Conservation (phyloP, 2,797 vertebrate genomes). For the Sus cebifrons region DNA sequence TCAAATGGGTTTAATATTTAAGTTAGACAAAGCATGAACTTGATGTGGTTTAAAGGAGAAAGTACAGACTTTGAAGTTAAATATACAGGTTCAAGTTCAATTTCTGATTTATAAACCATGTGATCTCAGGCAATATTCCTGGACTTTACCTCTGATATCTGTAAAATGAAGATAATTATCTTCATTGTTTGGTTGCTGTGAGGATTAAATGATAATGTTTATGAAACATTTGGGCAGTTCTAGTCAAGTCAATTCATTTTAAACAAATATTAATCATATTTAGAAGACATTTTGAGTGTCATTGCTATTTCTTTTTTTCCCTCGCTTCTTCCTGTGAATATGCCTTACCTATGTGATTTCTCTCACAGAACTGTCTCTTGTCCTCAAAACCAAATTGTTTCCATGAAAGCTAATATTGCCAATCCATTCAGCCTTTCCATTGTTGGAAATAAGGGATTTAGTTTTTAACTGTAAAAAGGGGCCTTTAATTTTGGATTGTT, state of each 20-base stretch:
- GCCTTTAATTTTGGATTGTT: neutral
- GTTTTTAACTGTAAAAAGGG: neutral
- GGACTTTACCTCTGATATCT: neutral
- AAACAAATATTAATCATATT: neutral
- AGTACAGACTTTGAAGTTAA: neutral
- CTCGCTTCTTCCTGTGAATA: neutral
- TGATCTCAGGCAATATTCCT: neutral
- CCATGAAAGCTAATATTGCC: constrained; percentile 3
- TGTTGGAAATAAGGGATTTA: constrained; percentile 38
- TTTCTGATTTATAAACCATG: neutral
- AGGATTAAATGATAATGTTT: neutral
- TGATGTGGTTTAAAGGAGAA: neutral
- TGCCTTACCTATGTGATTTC: constrained; percentile 34
- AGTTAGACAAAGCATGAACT: neutral
- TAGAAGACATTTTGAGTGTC: constrained; percentile 14
- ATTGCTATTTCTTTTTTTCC: neutral
- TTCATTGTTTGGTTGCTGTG: neutral
- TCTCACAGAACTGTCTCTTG: constrained; percentile 39
- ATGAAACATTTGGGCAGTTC: neutral
- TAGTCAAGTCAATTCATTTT: neutral
- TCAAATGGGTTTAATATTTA: constrained; percentile 30
- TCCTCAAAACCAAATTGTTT: constrained; percentile 60
- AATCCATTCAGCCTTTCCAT: neutral
- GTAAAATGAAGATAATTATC: neutral
- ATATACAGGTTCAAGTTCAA: neutral